Base-by-base conservation (phyloP, 2,888 invertebrate species). In the Hydriomena furcata region DNA sequence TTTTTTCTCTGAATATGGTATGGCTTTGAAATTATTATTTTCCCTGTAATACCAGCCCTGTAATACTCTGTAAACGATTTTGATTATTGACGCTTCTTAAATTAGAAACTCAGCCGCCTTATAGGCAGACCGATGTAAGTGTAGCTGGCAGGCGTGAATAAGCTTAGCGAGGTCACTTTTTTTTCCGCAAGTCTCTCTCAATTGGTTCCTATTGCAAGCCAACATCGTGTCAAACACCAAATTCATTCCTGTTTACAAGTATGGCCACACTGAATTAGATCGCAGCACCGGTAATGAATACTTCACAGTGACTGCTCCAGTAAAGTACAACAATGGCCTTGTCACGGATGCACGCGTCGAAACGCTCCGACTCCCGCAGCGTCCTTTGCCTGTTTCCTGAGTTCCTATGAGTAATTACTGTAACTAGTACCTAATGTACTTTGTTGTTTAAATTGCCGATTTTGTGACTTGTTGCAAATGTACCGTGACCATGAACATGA, bases 311-410 rank as follows among this genome's bases (percentile, higher is more conserved):
- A 68, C 61, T 67, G 66, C 60, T 66, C 62, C 58, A 64, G 68
- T 67, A 61, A 62, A 66, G 66, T 69, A 67, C 71, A 63, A 63
- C 61, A 62, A 58, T 71, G 76, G 66, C 80, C 84, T 89, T 84
- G 86, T 76, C 66, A 71, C 74, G 74, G 77, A 68, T 77, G 71
- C 73, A 73, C 71, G 81, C 78, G 77, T 73, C 63, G 85, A 71
- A 84, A 87, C 87, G 90, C 82, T 88, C 85, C 82, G 84, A 73
- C 81, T 85, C 77, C 68, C 65, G 55, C 71, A 64, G 76, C 80
- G 87, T 85, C 87, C 88, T 89, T 86, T 83, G 76, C 79, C 77
- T 78, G 78, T 77, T 61, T 80, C 76, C 75, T 63, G 65, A 63
- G 73, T 72, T 74, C 73, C 71, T 73, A 73, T 68, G 63, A 61